Conservation (phyloP, 2,113 vertebrate species). For the Platycercus adscitus region DNA sequence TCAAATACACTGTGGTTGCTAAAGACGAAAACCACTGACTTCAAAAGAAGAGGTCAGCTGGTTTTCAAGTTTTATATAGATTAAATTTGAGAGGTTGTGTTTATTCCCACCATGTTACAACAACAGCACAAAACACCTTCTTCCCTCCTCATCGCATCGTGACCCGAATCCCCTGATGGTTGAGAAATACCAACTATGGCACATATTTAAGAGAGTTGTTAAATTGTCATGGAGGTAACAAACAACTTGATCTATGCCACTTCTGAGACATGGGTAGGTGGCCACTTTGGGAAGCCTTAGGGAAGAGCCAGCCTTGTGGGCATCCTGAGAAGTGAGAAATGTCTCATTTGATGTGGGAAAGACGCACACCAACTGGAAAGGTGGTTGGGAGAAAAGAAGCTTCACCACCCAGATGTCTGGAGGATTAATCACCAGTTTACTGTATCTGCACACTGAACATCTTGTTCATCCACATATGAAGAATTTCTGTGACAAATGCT, state of each 20-base stretch:
- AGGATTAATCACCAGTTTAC: neutral
- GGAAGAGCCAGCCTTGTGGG: neutral
- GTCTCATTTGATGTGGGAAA: neutral
- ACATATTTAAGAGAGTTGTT: neutral
- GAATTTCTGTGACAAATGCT: neutral
- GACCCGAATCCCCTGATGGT: fast-evolving
- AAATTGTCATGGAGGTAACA: neutral
- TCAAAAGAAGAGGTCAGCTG: neutral
- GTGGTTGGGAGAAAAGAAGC: neutral
- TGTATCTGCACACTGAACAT: neutral
- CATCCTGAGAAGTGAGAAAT: neutral
- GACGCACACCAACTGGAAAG: neutral
- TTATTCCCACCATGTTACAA: neutral
- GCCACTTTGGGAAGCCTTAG: neutral
- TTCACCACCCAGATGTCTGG: neutral
- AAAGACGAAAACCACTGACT: neutral
- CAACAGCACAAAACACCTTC: neutral
- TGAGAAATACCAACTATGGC: neutral
- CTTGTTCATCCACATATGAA: neutral
- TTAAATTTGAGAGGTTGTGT: neutral
- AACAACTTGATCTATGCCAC: neutral
- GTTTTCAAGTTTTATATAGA: neutral
- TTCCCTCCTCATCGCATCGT: neutral
- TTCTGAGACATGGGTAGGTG: neutral
- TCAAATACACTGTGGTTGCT: neutral